These are phyloP conservation scores for Parnassius orleans DNA, from an alignment of 2,888 invertebrate genomes.

Conservation along the genomic window DNA sequence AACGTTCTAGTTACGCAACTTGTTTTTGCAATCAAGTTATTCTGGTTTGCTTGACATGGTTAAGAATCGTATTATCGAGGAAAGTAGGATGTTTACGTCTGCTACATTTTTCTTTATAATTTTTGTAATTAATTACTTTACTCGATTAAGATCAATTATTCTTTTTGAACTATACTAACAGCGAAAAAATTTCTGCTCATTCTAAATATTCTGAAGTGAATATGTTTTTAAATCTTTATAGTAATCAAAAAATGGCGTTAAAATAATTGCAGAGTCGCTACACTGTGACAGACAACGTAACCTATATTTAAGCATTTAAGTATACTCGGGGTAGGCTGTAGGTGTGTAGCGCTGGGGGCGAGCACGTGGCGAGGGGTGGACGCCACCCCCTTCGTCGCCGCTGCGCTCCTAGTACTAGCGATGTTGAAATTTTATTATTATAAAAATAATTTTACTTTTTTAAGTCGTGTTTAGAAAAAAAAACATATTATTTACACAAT, in stretches of 20 bases:
- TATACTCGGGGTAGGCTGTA: conserved; percentile 16
- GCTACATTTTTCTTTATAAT: background rate
- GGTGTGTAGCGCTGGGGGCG: conserved; percentile 37
- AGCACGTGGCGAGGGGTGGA: conserved; percentile 61
- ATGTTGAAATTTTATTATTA: conserved; percentile 23
- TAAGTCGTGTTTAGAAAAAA: no score
- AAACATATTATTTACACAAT: no score
- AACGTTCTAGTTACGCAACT: conserved; percentile 15
- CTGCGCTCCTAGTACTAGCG: conserved; percentile 51
- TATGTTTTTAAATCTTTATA: background rate
- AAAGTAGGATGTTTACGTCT: conserved; percentile 11
- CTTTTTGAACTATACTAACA: no score
- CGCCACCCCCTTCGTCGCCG: conserved; percentile 48
- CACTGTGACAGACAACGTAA: conserved; percentile 50
- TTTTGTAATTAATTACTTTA: no score
- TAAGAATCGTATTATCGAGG: conserved; percentile 9
- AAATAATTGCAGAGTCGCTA: conserved; percentile 26
- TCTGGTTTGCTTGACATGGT: conserved; percentile 19
- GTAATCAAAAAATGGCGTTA: background rate
- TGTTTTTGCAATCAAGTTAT: conserved; percentile 19
- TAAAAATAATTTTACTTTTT: background rate
- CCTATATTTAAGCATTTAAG: conserved; percentile 58
- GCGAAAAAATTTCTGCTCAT: no score
- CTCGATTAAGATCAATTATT: no score
- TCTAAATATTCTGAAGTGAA: no score